Conservation (phyloP, 1,140 invertebrate genomes). For the Cydia pomonella region DNA sequence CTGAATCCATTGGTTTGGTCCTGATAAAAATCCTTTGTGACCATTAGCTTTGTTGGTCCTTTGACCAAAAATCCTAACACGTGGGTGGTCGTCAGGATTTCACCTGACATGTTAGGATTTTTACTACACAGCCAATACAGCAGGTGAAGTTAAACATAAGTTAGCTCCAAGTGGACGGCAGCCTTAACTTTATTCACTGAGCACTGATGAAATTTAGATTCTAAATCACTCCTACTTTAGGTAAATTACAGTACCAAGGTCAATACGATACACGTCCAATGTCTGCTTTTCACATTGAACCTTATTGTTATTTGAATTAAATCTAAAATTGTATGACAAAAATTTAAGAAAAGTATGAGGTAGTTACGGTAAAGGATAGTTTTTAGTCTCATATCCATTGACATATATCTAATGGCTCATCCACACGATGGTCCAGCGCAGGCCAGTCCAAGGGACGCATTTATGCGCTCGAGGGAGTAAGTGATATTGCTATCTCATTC, state of each 20-base stretch:
- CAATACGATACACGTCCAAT: background rate
- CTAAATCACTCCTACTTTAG: conserved; percentile 1
- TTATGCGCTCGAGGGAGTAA: too few relatives aligned
- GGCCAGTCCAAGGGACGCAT: too few relatives aligned
- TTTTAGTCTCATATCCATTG: background rate
- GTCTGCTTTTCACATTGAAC: background rate
- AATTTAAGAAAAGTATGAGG: background rate
- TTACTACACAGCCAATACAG: too few relatives aligned
- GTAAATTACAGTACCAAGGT: background rate
- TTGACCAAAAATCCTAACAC: too few relatives aligned
- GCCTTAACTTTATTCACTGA: background rate
- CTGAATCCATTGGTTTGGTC: too few relatives aligned
- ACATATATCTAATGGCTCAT: too few relatives aligned
- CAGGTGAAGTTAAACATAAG: background rate
- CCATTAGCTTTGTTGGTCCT: too few relatives aligned
- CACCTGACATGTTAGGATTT: too few relatives aligned
- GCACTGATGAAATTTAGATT: conserved; percentile 15
- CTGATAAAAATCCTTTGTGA: too few relatives aligned
- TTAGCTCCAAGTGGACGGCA: background rate
- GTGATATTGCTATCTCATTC: too few relatives aligned
- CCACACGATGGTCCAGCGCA: too few relatives aligned
- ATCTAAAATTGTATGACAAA: background rate
- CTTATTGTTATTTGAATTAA: background rate
- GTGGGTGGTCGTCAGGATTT: too few relatives aligned
- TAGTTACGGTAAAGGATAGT: background rate